These are phyloP conservation scores for Tokudaia tokunoshimensis DNA, from an alignment of 2,797 vertebrate genomes.

Conservation along the genomic window DNA sequence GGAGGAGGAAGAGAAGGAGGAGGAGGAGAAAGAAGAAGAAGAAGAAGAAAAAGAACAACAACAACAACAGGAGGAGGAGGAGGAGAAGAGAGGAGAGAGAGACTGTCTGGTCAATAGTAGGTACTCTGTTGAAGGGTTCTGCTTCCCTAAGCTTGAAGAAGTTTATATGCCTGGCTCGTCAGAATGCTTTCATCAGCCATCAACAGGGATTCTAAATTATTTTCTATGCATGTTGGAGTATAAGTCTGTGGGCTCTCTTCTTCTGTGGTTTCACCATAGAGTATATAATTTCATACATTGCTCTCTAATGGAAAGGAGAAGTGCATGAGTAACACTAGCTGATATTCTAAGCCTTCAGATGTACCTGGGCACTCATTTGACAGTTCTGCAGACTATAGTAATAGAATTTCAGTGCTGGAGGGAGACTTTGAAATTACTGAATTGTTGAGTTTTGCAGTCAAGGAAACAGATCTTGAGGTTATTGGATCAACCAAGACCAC, in stretches of 20 bases:
- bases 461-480: constrained; percentile 49
- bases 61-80: no score
- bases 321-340: not conserved
- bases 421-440: constrained; percentile 63
- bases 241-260: not conserved
- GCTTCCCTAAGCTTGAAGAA: constrained; percentile 20
- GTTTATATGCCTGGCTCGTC: not conserved
- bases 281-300: not conserved
- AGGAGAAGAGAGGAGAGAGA: not conserved
- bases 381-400: constrained; percentile 23
- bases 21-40: no score
- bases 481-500: constrained; percentile 43
- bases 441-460: constrained; percentile 33
- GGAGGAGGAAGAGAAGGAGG: no score
- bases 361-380: constrained; percentile 34
- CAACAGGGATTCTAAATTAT: not conserved
- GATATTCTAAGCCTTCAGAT: constrained; percentile 54
- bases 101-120: not conserved
- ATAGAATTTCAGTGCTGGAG: constrained; percentile 59
- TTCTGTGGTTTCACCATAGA: not conserved
- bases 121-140: not conserved
- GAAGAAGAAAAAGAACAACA: not conserved
- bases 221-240: not conserved
- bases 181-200: constrained; percentile 16
- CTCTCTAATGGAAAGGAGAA: not conserved